Evolutionary conservation across 2,888 invertebrate species (phyloP), one percentile per base, ranked within the genome.

Genomic region (Keiferia lycopersicella): DNA sequence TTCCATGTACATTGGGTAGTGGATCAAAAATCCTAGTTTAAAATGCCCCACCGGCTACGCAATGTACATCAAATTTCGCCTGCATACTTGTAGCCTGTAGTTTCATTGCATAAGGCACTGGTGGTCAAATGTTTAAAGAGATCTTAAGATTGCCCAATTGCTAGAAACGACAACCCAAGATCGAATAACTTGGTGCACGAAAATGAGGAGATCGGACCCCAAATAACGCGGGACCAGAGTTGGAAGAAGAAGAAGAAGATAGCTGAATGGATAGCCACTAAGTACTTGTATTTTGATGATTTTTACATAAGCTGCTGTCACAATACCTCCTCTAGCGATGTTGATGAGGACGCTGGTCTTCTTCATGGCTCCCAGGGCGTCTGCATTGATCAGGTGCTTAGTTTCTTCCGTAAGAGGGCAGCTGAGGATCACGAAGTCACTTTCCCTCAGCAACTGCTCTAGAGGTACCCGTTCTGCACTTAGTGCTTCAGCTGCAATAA

Each of bases 291-390:
- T n/a, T n/a, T n/a, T n/a, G n/a, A n/a, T n/a, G n/a, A n/a, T n/a
- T n/a, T n/a, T n/a, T n/a, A n/a, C n/a, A n/a, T n/a, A n/a, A n/a
- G 7, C 16, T 48, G 4, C 48, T 48, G 34, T 8, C 34, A 34
- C 11, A 45, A n/a, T 81, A 83, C 94, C 95, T 80, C 96, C 96
- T 73, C 96, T 90, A 57, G 95, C 94, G 60, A 96, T 93, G 76
- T 98, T 98, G 1, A 98, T 92, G 50, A 98, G 92, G 6, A 97
- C 93, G 0, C 96, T 93, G 45, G 88, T 94, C 16, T 87, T 92
- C 81, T 97, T 97, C 97, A 97, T 97, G 72, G 94, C 93, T 0
- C 86, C 83, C 69, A 97, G 95, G 2, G 94, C 92, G 0, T 88
- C 82, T 7, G 92, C 91, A 76, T 96, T 94, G 78, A 97, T 96